These are phyloP conservation scores for Patella depressa DNA, from an alignment of 2,888 invertebrate genomes.

Conservation along the genomic window DNA sequence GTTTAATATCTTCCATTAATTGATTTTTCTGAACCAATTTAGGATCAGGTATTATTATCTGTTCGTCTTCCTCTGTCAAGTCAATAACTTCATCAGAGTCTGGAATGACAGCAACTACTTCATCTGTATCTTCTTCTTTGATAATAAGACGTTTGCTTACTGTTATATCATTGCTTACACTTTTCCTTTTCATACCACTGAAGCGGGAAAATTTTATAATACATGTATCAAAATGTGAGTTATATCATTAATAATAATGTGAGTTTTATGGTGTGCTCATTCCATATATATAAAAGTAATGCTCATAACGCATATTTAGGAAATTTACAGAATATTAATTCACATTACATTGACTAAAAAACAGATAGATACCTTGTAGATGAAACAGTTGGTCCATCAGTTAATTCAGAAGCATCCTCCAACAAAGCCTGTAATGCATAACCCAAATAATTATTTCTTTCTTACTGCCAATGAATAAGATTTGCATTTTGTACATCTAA, in stretches of 20 bases:
- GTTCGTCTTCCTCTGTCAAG: background rate
- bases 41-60: constrained; percentile 18
- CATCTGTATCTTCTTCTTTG: constrained; percentile 14
- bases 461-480: background rate
- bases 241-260: no score
- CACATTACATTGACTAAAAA: no score
- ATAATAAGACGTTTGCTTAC: background rate
- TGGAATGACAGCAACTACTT: constrained; percentile 27
- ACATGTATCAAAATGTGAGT: constrained; percentile 1
- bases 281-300: no score
- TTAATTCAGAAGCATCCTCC: background rate
- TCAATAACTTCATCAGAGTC: constrained; percentile 26
- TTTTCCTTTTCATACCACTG: constrained; percentile 30
- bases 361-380: background rate
- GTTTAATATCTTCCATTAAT: constrained; percentile 25
- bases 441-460: background rate
- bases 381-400: background rate
- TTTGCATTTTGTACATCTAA: background rate
- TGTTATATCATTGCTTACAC: background rate
- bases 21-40: constrained; percentile 13
- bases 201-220: background rate
- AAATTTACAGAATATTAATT: no score
- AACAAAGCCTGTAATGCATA: background rate
- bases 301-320: no score
- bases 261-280: no score